These are phyloP conservation scores for Sula dactylatra DNA, from an alignment of 2,113 vertebrate species.

Conservation along the genomic window DNA sequence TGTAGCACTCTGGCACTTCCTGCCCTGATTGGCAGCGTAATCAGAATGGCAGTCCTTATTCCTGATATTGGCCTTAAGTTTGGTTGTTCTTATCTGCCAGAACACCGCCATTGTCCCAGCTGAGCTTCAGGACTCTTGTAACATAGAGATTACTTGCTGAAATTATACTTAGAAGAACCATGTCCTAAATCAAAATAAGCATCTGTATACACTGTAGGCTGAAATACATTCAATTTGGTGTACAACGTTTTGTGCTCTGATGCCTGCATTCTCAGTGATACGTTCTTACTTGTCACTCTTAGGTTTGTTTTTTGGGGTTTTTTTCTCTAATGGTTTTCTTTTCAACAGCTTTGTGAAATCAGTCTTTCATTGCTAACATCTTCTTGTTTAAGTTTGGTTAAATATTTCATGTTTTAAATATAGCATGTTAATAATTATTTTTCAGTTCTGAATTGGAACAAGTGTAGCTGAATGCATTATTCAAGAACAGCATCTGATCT, in stretches of 20 bases:
- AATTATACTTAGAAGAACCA: not conserved
- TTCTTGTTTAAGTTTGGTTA: not conserved
- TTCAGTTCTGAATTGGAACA: slow-evolving; percentile 29
- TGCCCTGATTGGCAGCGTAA: not conserved
- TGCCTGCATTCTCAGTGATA: not conserved
- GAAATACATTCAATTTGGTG: not conserved
- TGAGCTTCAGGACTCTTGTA: not conserved
- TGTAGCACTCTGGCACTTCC: not conserved
- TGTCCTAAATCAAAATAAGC: not conserved
- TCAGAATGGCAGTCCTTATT: not conserved
- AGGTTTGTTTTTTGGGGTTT: not conserved
- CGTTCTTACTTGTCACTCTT: not conserved
- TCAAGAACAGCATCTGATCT: slow-evolving; percentile 61
- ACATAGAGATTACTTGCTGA: not conserved
- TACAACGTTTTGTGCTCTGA: not conserved
- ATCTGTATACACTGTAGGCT: not conserved
- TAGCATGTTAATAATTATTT: slow-evolving; percentile 52
- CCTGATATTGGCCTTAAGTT: not conserved
- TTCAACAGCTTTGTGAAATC: not conserved
- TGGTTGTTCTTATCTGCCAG: not conserved
- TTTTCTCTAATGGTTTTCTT: not conserved
- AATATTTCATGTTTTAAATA: slow-evolving; percentile 46
- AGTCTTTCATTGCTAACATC: not conserved
- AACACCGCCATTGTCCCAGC: not conserved
- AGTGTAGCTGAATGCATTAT: slow-evolving; percentile 50